Percentiles rank a stretch among this genome's conserved stretches.
Conservation (phyloP, 2,113 vertebrate genomes). For the Phyllopteryx taeniolatus region DNA sequence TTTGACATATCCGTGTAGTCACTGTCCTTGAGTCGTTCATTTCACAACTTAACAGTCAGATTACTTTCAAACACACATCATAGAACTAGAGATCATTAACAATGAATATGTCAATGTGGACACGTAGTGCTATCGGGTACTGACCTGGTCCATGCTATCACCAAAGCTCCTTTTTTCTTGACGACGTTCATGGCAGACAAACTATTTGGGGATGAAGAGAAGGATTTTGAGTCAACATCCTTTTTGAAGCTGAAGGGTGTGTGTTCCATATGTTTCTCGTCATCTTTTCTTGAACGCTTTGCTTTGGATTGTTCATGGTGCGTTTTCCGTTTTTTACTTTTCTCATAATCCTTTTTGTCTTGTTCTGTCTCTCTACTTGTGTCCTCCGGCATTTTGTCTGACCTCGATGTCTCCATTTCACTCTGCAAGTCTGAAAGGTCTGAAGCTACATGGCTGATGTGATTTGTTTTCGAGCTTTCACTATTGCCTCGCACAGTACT, state of each 20-base stretch:
- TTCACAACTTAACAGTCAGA: background rate
- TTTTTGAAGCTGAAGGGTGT: slow-evolving; percentile 7
- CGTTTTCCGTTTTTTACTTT: slow-evolving; percentile 60
- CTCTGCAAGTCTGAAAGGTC: background rate
- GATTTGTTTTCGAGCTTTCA: background rate
- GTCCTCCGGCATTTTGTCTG: slow-evolving; percentile 10
- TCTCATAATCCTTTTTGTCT: background rate
- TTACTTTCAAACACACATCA: background rate
- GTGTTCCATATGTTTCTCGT: slow-evolving; percentile 19
- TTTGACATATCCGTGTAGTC: background rate
- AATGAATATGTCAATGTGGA: no score
- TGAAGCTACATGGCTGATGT: background rate
- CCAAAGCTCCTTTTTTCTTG: slow-evolving; percentile 90
- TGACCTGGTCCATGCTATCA: slow-evolving; percentile 93
- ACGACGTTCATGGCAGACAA: slow-evolving; percentile 92
- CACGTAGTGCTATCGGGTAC: slow-evolving; percentile 4
- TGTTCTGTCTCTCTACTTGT: background rate
- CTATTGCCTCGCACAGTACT: slow-evolving; percentile 1
- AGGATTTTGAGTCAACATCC: slow-evolving; percentile 30
- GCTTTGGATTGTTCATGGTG: slow-evolving; percentile 44
- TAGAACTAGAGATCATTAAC: background rate
- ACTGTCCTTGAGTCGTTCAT: no score
- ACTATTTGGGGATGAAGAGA: slow-evolving; percentile 61
- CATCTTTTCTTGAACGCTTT: slow-evolving; percentile 67
- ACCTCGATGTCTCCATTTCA: slow-evolving; percentile 2